A percentile compares a stretch with the other conserved stretches of the same genome.
Evolutionary conservation across 2,888 invertebrate genomes (phyloP).

Genomic region (Lithosia quadra): DNA sequence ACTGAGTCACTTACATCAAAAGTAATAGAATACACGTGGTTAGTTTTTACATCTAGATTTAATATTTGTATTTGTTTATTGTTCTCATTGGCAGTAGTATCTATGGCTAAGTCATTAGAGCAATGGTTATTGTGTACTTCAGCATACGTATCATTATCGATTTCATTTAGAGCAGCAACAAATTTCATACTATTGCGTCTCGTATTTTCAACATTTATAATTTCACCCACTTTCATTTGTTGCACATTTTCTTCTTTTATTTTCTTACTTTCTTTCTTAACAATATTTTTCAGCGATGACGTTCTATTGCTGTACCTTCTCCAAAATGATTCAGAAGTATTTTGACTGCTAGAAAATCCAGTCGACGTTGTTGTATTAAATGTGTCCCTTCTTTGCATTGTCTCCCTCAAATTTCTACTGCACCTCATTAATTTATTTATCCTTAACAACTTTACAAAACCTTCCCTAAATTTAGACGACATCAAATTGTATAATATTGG

Average conservation of each 20-base stretch:
- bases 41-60: constrained; percentile 83
- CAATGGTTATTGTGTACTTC: constrained; percentile 65
- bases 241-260: constrained; percentile 70
- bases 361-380: constrained; percentile 89
- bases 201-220: constrained; percentile 79
- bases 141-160: constrained; percentile 62
- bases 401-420: constrained; percentile 77
- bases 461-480: constrained; percentile 96
- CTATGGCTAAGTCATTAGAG: constrained; percentile 55
- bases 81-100: constrained; percentile 71
- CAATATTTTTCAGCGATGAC: constrained; percentile 74
- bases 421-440: constrained; percentile 81
- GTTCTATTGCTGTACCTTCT: constrained; percentile 87
- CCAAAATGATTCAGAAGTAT: constrained; percentile 88
- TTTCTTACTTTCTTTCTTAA: constrained; percentile 76
- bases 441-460: constrained; percentile 90
- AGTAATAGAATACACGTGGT: constrained; percentile 83
- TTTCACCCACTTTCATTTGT: constrained; percentile 78
- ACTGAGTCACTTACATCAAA: constrained; percentile 76
- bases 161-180: constrained; percentile 76
- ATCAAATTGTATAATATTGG: constrained; percentile 96
- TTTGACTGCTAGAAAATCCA: constrained; percentile 86
- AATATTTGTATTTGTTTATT: constrained; percentile 86
- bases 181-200: constrained; percentile 84
- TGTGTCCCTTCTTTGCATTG: constrained; percentile 89